Evolutionary conservation across 2,888 invertebrate species (phyloP).

Genomic region (Drosophila yooni): DNA sequence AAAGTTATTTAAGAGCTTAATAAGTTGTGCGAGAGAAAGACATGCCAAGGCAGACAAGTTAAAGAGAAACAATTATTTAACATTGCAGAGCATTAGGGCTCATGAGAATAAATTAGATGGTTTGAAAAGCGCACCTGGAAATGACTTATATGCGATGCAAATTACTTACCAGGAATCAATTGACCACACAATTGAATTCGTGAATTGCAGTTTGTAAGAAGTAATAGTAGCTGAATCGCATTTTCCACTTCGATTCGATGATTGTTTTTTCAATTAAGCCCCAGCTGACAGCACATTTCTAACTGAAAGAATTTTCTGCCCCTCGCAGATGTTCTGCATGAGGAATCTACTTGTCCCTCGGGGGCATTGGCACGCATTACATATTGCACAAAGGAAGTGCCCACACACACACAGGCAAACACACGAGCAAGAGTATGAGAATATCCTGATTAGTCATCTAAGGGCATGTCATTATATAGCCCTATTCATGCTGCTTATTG

Average conservation of each 20-base stretch:
- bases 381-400: conserved; percentile 8
- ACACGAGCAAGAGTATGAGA: conserved; percentile 1
- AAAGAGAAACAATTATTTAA: background rate
- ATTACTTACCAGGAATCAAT: conserved; percentile 16
- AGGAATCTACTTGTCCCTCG: conserved; percentile 14
- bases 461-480: conserved; percentile 27
- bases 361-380: conserved; percentile 30
- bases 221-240: conserved; percentile 7
- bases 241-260: conserved; percentile 34
- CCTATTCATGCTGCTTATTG: conserved; percentile 42
- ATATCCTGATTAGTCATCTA: conserved; percentile 68
- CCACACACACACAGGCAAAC: background rate
- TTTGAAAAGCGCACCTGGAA: background rate
- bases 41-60: background rate
- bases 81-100: conserved; percentile 7
- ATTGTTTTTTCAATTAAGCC: conserved; percentile 67
- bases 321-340: conserved; percentile 6
- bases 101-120: background rate
- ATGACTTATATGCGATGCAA: conserved; percentile 1
- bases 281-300: conserved; percentile 52
- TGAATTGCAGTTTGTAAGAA: background rate
- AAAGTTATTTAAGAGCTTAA: conserved; percentile 50
- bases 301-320: conserved; percentile 34
- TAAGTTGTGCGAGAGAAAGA: conserved; percentile 12
- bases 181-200: conserved; percentile 4